phyloP scores from a whole-genome alignment of 2,113 vertebrate species.

The Myotis lucifugus region DNA sequence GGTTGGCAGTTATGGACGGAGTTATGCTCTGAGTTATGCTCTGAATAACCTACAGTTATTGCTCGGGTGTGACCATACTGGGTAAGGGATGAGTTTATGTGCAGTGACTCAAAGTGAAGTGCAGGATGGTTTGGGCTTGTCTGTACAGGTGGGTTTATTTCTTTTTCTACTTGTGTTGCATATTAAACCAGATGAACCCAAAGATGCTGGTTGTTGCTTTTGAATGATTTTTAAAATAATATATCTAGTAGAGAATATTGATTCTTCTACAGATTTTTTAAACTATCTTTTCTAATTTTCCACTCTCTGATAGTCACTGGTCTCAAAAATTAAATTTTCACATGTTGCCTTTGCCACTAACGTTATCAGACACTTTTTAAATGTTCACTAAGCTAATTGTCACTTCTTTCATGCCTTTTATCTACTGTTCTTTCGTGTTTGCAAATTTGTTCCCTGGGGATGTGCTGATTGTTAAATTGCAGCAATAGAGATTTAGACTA shows the following conservation, averaged over 20 bases:
- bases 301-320: background rate
- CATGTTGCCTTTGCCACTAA: background rate
- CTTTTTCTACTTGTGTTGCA: background rate
- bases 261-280: slow-evolving; percentile 36
- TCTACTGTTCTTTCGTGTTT: background rate
- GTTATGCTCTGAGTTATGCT: background rate
- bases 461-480: background rate
- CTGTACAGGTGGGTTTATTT: background rate
- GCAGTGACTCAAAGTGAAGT: background rate
- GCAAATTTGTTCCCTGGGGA: background rate
- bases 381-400: background rate
- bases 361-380: background rate
- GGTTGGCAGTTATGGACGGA: background rate
- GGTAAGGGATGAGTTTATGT: background rate
- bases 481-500: background rate
- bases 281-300: background rate
- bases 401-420: background rate
- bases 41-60: background rate
- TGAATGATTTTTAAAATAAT: slow-evolving; percentile 47
- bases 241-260: background rate
- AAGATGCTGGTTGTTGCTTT: slow-evolving; percentile 15
- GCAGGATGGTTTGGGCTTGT: background rate
- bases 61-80: accelerated
- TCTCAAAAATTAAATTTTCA: slow-evolving; percentile 57
- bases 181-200: slow-evolving; percentile 26